Base-by-base conservation (phyloP, 2,113 vertebrate genomes). In the Dasypus novemcinctus region DNA sequence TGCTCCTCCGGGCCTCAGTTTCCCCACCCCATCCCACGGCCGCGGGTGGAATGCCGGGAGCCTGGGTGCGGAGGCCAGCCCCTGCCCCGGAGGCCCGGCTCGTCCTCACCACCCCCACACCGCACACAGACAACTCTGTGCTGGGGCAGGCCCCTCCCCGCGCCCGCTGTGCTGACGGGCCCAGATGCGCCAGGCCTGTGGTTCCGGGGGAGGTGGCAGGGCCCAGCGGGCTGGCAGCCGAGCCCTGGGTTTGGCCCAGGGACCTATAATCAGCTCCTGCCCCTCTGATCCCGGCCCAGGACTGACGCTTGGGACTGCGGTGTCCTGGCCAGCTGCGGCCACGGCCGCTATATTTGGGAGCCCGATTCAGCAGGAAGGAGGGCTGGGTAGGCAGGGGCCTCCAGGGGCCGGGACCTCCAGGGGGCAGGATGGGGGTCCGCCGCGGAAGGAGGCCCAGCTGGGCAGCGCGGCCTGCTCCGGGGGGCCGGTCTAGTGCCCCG, bases 211-310 rank as follows among this genome's bases (percentile, higher is more conserved):
- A 89, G 97, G 96, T 92, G 96, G 94, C 88, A 93, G 74, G 87
- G 95, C 96, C 57, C 90, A n/a, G 93, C 25, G 96, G 97, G 97
- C 95, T 97, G 97, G 97, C 97, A 98, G 93, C 89, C 96, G 21
- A 94, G 94, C 49, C 95, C 93, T 78, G 91, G 97, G 97, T 97
- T 97, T 97, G 97, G 97, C 97, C 96, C 97, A 87, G 88, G 97
- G 97, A 96, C 97, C 97, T 98, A 98, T 98, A 98, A 98, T 98
- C 97, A 98, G 95, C 96, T 97, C 95, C 96, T 97, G 92, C 93
- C 97, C 96, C 97, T 98, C 97, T 98, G 97, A 98, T 98, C 97
- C 94, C 5, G 18, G 95, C 97, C 97, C 97, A 96, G 94, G 97
- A 87, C 97, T 97, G 97, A 98, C 96, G 97, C 97, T 97, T 89